These are phyloP conservation scores for Dasyurus viverrinus DNA, from an alignment of 2,113 vertebrate species.

Conservation along the genomic window DNA sequence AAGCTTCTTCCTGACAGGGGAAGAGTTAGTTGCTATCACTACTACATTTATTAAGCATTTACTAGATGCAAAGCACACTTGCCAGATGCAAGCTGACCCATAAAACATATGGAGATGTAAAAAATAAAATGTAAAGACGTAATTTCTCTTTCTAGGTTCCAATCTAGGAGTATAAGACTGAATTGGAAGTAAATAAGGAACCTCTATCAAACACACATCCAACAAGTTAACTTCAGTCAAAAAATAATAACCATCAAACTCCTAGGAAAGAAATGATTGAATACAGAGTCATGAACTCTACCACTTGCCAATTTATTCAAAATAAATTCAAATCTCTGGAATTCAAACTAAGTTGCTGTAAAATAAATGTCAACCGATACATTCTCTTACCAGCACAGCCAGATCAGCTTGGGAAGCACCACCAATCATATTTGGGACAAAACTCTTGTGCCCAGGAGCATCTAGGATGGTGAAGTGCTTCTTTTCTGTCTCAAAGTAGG, in stretches of 20 bases:
- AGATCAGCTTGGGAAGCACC: slow-evolving; percentile 98
- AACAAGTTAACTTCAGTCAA: slow-evolving; percentile 15
- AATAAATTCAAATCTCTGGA: slow-evolving; percentile 18
- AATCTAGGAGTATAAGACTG: neutral
- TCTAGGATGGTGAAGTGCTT: slow-evolving; percentile 99
- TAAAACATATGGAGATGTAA: neutral
- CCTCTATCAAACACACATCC: neutral
- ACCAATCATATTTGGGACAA: slow-evolving; percentile 99
- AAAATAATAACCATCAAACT: slow-evolving; percentile 14
- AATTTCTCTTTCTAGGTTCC: neutral
- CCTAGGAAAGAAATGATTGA: neutral
- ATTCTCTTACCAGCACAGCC: slow-evolving; percentile 94
- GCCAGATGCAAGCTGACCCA: neutral
- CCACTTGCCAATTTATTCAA: slow-evolving; percentile 12
- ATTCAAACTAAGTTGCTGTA: neutral
- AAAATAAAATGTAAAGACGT: neutral
- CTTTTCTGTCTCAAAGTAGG: slow-evolving; percentile 99
- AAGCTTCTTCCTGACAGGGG: too few species aligned
- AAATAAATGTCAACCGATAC: neutral
- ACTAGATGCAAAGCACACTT: neutral
- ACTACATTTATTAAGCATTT: neutral
- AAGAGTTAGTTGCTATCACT: too few species aligned
- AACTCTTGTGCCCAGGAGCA: slow-evolving; percentile 99
- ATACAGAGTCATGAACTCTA: neutral
- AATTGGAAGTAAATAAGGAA: slow-evolving; percentile 26